Evolutionary conservation across 1,140 invertebrate genomes (phyloP).

Genomic region (Luehdorfia chinensis): DNA sequence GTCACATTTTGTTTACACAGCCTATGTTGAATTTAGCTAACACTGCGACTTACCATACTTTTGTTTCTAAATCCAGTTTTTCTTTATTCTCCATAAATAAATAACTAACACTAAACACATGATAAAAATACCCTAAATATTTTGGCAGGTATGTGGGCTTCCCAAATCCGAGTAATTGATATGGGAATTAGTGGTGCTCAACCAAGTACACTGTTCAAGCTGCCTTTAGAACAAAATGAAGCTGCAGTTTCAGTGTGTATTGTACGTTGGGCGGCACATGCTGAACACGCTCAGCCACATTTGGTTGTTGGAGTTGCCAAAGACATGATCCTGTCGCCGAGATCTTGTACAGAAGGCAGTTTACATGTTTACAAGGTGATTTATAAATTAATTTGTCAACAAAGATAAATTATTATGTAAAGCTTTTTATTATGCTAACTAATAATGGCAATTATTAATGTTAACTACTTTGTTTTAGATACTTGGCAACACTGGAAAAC

Average conservation of each 20-base stretch:
- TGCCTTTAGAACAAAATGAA: constrained; percentile 96
- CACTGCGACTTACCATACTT: too few relatives aligned
- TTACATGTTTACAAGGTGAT: constrained; percentile 91
- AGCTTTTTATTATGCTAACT: too few relatives aligned
- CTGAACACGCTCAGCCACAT: constrained; percentile 47
- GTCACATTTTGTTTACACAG: too few relatives aligned
- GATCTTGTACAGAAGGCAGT: constrained; percentile 87
- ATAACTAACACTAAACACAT: too few relatives aligned
- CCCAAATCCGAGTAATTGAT: constrained; percentile 93
- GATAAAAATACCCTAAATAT: too few relatives aligned
- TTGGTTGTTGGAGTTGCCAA: constrained; percentile 84
- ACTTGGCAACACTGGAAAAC: constrained; percentile 53
- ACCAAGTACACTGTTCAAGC: constrained; percentile 85
- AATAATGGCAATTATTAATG: too few relatives aligned
- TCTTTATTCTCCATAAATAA: too few relatives aligned
- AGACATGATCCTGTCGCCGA: constrained; percentile 93
- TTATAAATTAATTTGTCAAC: too few relatives aligned
- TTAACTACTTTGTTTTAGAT: too few relatives aligned
- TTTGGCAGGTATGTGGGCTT: constrained; percentile 96
- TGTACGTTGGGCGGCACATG: constrained; percentile 71
- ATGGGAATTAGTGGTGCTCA: constrained; percentile 79
- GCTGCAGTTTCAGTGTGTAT: constrained; percentile 91
- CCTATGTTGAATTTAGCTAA: too few relatives aligned
- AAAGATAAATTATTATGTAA: neutral
- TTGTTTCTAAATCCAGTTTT: too few relatives aligned